phyloP scores from a whole-genome alignment of 2,797 vertebrate species.

The Hephaestus fuliginosus region DNA sequence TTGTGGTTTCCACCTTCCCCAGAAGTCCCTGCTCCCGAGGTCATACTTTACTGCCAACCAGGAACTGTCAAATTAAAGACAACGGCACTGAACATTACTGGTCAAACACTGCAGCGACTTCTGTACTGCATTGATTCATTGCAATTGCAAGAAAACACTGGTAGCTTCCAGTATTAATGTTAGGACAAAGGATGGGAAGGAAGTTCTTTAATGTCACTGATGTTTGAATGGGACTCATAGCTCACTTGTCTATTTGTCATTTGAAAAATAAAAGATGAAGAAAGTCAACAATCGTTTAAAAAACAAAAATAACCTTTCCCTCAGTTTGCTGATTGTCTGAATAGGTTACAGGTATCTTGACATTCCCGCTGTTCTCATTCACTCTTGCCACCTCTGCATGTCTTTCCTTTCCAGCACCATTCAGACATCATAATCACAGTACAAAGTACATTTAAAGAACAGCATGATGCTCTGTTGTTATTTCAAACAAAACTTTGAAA shows the following conservation, averaged over 20 bases:
- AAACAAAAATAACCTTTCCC: not conserved
- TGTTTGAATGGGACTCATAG: not conserved
- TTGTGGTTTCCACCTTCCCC: not conserved
- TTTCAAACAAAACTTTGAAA: slow-evolving; percentile 1
- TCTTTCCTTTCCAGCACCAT: not conserved
- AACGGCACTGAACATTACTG: not conserved
- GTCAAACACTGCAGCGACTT: not conserved
- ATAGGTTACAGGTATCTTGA: not conserved
- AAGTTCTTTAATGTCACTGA: not conserved
- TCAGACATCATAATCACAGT: not conserved
- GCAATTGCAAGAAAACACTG: not conserved
- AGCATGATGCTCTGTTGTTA: not conserved
- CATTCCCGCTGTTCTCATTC: not conserved
- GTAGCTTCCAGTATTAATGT: not conserved
- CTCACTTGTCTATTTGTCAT: not conserved
- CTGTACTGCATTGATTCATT: not conserved
- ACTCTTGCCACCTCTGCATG: not conserved
- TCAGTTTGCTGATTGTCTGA: not conserved
- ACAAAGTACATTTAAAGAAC: not conserved
- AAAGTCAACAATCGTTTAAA: not conserved
- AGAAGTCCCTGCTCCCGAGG: not conserved
- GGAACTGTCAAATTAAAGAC: not conserved
- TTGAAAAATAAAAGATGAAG: not conserved
- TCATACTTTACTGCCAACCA: not conserved
- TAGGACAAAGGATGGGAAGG: not conserved